These are phyloP conservation scores for Stomatorhinus walkeri DNA, from an alignment of 2,797 vertebrate species.

Conservation along the genomic window DNA sequence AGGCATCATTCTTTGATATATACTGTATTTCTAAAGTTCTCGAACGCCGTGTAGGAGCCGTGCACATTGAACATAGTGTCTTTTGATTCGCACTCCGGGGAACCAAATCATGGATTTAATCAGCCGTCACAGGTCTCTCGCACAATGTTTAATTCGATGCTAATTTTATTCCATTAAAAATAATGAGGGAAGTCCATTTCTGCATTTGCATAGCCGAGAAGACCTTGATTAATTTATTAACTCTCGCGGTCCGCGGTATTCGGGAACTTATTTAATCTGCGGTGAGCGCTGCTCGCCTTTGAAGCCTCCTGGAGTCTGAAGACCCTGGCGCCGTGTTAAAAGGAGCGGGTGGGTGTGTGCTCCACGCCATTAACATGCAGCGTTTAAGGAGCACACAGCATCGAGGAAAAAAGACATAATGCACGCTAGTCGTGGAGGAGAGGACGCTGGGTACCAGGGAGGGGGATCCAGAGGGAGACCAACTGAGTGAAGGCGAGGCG, in stretches of 20 bases:
- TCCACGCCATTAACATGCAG: neutral
- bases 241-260: neutral
- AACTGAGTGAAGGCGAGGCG: neutral
- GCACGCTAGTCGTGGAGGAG: neutral
- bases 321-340: neutral
- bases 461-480: neutral
- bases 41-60: neutral
- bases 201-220: conserved; percentile 43
- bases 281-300: neutral
- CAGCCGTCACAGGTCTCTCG: neutral
- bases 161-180: conserved; percentile 42
- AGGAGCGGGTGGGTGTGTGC: neutral
- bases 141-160: conserved; percentile 33
- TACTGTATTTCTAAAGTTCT: neutral
- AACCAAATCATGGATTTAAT: neutral
- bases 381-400: neutral
- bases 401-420: neutral
- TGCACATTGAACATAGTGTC: neutral
- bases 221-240: conserved; percentile 39
- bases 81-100: neutral
- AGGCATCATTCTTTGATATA: neutral
- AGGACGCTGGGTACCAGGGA: neutral
- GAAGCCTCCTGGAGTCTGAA: neutral
- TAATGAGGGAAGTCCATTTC: conserved; percentile 38
- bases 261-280: neutral